Evolutionary conservation across 1,140 invertebrate genomes (phyloP), one percentile per base, ranked within the genome.

Genomic region (Diachasma alloeum): DNA sequence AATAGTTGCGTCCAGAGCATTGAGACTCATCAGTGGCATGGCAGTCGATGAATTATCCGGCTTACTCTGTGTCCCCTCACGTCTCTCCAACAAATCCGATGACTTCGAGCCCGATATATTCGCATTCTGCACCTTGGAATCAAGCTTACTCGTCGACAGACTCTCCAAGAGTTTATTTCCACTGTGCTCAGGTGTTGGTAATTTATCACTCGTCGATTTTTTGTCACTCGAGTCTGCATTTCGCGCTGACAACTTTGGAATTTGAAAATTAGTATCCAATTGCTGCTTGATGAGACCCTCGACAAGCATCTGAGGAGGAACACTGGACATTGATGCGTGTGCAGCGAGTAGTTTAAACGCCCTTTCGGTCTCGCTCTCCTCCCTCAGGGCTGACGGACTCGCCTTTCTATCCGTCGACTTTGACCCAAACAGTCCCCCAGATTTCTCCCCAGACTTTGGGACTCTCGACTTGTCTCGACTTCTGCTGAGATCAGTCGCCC

Each of bases 251-350:
- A 96, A 83, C 87, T 96, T 96, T 0, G 95, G 95, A 82, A 96
- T 96, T 89, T 96, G 95, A 90, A 96, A 96, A 83, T 95, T 96
- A 0, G 94, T 95, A 83, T 96, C 94, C 9, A 96, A 68, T 66
- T 66, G 85, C 19, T 94, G 93, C 81, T 95, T 96, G 56, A 94
- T 94, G 17, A 95, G 87, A 15, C 94, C 93, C 82, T 95, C 94
- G 78, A 95, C 93, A 39, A 93, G 88, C 0, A 91, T 72, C 26
- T 91, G 89, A 0, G 90, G 84, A 4, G 89, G 84, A 22, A 77
- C 76, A 37, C 80, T 85, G 0, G 87, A 84, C 66, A 91, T 87
- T 78, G 93, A 93, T 10, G 90, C 86, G 73, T 88, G 91, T 53
- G 89, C 86, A 37, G 90, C 91, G 80, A 90, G 84, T 77, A 90